A percentile compares a stretch with the other conserved stretches of the same genome.
These are phyloP conservation scores for Danio albolineatus DNA, from an alignment of 2,797 vertebrate species.

Conservation along the genomic window DNA sequence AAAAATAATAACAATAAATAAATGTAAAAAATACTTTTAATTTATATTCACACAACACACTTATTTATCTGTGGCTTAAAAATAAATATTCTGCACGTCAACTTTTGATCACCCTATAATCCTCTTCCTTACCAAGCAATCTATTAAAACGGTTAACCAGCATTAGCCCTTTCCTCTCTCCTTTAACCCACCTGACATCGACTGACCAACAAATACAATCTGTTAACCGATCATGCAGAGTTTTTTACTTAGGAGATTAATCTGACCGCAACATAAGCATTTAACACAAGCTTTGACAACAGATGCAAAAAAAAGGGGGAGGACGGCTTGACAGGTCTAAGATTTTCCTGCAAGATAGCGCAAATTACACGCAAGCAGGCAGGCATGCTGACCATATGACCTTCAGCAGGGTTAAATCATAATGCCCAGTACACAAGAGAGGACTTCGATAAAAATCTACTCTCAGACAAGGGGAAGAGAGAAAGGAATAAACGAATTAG, in stretches of 20 bases:
- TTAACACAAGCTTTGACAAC: conserved; percentile 61
- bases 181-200: not conserved
- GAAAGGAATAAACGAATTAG: conserved; percentile 75
- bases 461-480: conserved; percentile 44
- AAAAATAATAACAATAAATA: too few species aligned
- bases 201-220: conserved; percentile 62
- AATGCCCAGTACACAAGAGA: conserved; percentile 56
- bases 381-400: conserved; percentile 66
- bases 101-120: not conserved
- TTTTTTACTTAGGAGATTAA: conserved; percentile 20
- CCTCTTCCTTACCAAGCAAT: conserved; percentile 24
- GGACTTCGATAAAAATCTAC: conserved; percentile 69
- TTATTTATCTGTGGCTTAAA: not conserved
- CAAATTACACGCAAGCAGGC: conserved; percentile 57
- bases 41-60: not conserved
- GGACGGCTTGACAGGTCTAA: conserved; percentile 62
- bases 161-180: conserved; percentile 1
- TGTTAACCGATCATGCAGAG: conserved; percentile 67
- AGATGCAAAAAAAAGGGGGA: conserved; percentile 31
- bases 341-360: conserved; percentile 62
- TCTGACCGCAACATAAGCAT: conserved; percentile 21
- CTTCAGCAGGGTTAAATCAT: conserved; percentile 70
- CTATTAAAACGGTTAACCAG: conserved; percentile 31
- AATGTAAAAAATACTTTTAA: too few species aligned
- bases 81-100: too few species aligned